phyloP scores from a whole-genome alignment of 92 coral and sea anemone species.

The Porites evermanni region DNA sequence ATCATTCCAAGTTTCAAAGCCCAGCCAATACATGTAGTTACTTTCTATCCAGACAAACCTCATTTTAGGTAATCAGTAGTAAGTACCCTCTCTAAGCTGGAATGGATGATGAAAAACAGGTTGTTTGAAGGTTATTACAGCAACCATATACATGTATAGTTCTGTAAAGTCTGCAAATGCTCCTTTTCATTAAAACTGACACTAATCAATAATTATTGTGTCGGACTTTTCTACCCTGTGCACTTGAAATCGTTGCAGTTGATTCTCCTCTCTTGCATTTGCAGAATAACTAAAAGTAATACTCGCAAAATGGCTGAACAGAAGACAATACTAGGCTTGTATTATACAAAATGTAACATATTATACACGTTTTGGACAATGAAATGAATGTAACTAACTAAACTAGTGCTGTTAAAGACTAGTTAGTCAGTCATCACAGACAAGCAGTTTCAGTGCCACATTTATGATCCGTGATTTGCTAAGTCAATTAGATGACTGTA shows the following conservation, averaged over 20 bases:
- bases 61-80: too few species aligned
- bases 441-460: neutral
- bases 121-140: too few species aligned
- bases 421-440: neutral
- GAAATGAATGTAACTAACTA: neutral
- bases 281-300: neutral
- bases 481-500: conserved; percentile 21
- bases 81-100: too few species aligned
- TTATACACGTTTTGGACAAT: neutral
- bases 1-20: conserved; percentile 2
- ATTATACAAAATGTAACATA: neutral
- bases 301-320: neutral
- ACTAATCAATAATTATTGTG: neutral
- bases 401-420: neutral
- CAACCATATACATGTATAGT: too few species aligned
- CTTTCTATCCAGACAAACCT: neutral
- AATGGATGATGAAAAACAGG: too few species aligned
- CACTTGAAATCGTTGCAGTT: too few species aligned
- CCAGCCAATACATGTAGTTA: conserved; percentile 6
- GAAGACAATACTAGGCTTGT: neutral
- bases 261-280: too few species aligned
- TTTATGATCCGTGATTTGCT: conserved; percentile 6
- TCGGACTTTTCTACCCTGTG: neutral
- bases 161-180: neutral
- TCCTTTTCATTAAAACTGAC: neutral